phyloP scores from a whole-genome alignment of 2,113 vertebrate genomes.

The Xiphorhynchus elegans region DNA sequence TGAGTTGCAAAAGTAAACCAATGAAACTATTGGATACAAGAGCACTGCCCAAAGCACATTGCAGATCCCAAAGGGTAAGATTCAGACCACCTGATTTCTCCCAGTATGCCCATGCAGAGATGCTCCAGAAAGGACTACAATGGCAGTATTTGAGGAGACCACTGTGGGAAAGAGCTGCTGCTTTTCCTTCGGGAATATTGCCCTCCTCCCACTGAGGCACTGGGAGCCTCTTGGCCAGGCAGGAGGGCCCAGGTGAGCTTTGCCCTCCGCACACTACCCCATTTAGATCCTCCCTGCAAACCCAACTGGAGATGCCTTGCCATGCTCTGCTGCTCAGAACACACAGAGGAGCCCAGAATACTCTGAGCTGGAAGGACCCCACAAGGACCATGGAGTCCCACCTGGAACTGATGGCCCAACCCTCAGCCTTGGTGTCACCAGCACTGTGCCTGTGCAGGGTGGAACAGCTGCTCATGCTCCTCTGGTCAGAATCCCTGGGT shows the following conservation, averaged over 20 bases:
- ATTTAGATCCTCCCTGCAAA: background rate
- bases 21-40: background rate
- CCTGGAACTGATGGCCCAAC: too few species aligned
- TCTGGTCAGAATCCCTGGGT: background rate
- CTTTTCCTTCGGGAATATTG: background rate
- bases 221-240: background rate
- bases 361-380: too few species aligned
- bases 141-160: background rate
- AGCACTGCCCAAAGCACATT: background rate
- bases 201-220: too few species aligned
- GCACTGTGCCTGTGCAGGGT: background rate
- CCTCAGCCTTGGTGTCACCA: too few species aligned
- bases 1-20: background rate
- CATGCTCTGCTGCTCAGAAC: background rate
- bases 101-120: background rate
- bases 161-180: accelerated
- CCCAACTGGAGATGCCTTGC: background rate
- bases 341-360: too few species aligned
- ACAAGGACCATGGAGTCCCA: too few species aligned
- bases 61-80: background rate
- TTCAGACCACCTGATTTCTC: background rate
- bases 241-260: background rate
- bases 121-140: accelerated
- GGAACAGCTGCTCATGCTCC: background rate
- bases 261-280: background rate